phyloP scores from a whole-genome alignment of 1,140 invertebrate genomes.

The Ceratosolen solmsi region DNA sequence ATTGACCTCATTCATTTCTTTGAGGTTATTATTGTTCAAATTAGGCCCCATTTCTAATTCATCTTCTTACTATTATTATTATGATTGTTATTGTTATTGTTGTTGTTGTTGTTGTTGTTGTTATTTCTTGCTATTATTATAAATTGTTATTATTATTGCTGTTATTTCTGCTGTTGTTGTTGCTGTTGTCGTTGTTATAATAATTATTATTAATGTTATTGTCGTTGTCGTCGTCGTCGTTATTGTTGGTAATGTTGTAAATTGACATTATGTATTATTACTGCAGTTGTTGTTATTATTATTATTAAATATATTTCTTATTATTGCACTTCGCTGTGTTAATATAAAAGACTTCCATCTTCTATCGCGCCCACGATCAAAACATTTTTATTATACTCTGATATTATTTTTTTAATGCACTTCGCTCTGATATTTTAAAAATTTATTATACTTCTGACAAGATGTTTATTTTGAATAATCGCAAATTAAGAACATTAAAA shows the following conservation, averaged over 20 bases:
- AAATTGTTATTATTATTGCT: conserved; percentile 1
- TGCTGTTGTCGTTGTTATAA: background rate
- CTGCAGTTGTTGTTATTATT: background rate
- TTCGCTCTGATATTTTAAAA: conserved; percentile 10
- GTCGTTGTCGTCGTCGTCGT: background rate
- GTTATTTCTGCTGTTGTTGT: background rate
- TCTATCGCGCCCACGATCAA: conserved; percentile 8
- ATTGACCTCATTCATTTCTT: conserved; percentile 2
- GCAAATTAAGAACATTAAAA: conserved; percentile 17
- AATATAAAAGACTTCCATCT: conserved; percentile 27
- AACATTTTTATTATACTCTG: conserved; percentile 21
- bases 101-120: background rate
- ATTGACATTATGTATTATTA: too few species aligned
- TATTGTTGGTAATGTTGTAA: background rate
- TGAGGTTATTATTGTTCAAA: background rate
- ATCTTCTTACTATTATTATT: background rate
- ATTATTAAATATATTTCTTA: background rate
- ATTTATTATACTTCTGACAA: background rate
- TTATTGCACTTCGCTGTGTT: conserved; percentile 16
- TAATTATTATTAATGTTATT: too few species aligned
- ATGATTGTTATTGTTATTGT: background rate
- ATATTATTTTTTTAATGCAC: conserved; percentile 3
- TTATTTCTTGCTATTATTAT: background rate
- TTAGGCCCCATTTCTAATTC: background rate
- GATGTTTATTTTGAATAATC: background rate